Base-by-base conservation (phyloP, 2,113 vertebrate genomes). In the Varanus salvator region DNA sequence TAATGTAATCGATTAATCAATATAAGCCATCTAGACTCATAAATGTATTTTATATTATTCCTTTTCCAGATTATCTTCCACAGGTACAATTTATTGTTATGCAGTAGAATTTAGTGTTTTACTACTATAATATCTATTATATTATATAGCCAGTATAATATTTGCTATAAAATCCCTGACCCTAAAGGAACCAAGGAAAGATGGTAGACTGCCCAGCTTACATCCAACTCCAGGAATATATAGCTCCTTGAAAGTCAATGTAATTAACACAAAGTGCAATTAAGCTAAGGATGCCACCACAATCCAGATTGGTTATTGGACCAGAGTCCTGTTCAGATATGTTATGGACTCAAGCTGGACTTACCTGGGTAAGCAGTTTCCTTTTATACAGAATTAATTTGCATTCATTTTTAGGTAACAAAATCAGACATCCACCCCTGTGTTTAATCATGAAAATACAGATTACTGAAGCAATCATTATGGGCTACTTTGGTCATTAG, bases 371-470 rank as follows among this genome's bases (percentile, higher is more conserved):
- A 87, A 89, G 64, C 50, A 48, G 57, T 87, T 87, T 80, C 12
- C 14, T 2, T 91, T 89, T 83, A 31, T 52, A 50, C 0, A 75
- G 1, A n/a, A 1, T 82, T 3, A 85, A 0, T 54, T 87, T 81
- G 34, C 29, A 72, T 44, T 89, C 27, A 21, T 77, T 74, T 15
- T 84, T 76, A 75, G 29, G 3, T 90, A 94, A 8, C 50, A 29
- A 52, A 84, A 0, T 1, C 38, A 85, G 4, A 57, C 77, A 3
- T 87, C 72, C 52, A 44, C 87, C 3, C 72, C 25, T 6, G n/a
- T 89, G 72, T 87, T 52, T 72, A 93, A 77, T 64, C 89, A 92
- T 38, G 83, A 81, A 8, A 87, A 9, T 90, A 93, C 95, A 96
- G 69, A 54, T 92, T 87, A 94, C 19, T 85, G 31, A 6, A 92